phyloP scores from a whole-genome alignment of 2,113 vertebrate species.

The Terrapene triunguis region DNA sequence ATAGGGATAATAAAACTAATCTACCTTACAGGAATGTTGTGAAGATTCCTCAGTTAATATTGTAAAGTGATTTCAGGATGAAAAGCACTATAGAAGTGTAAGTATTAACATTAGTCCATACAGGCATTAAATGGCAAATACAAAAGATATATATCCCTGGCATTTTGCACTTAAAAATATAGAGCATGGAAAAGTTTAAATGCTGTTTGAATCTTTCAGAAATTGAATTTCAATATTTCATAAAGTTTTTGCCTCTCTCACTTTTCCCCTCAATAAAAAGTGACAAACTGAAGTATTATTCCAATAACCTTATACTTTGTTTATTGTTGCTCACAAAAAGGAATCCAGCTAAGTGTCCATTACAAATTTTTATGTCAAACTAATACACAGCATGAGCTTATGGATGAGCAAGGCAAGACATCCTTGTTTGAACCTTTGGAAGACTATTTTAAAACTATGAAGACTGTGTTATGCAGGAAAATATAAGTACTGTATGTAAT shows the following conservation, averaged over 20 bases:
- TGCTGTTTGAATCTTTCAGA: neutral
- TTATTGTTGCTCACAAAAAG: slow-evolving; percentile 38
- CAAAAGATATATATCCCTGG: neutral
- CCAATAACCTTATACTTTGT: slow-evolving; percentile 13
- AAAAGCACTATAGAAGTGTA: neutral
- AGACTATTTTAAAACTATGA: neutral
- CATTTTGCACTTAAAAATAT: neutral
- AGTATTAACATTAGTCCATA: neutral
- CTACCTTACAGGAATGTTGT: neutral
- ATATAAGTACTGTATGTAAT: neutral
- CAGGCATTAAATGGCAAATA: neutral
- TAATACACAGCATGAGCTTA: neutral
- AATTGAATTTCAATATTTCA: neutral
- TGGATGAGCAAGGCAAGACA: neutral
- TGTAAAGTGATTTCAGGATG: neutral
- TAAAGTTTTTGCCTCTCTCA: neutral
- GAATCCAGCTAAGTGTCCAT: slow-evolving; percentile 36
- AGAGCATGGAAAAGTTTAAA: fast-evolving
- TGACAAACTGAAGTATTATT: slow-evolving; percentile 52
- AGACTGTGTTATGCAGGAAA: neutral
- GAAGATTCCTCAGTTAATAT: neutral
- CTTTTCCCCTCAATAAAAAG: neutral
- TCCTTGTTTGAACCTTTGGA: slow-evolving; percentile 18
- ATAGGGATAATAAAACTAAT: neutral
- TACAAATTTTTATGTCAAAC: neutral